Base-by-base conservation (phyloP, 1,140 invertebrate species). In the Bombus pyrosoma region DNA sequence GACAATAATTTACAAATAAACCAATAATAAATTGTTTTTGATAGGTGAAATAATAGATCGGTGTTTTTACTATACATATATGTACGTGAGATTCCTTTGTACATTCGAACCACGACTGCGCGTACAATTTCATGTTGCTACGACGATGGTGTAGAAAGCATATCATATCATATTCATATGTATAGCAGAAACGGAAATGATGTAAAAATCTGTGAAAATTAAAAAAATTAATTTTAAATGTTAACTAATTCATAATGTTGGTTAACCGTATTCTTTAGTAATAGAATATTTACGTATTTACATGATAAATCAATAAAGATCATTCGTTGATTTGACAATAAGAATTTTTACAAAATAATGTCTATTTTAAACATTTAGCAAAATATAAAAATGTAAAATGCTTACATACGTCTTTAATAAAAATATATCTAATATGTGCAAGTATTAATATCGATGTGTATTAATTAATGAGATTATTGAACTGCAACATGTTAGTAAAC, bases 401-500 rank as follows among this genome's bases (percentile, higher is more conserved):
- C 1, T 53, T 41, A 34, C 22, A 69, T 62, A 62, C 10, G 3
- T 10, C 3, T 75, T 34, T 53, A 75, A 75, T 32, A 62, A 37
- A 76, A 59, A 62, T 77, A 41, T 41, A 12, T n/a, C 5, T 71
- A 41, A n/a, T 41, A 41, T n/a, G 34, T 74, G 15, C 13, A 74
- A 74, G 22, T 80, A 25, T 28, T 32, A n/a, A 64, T 13, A 64
- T 64, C 1, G 13, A 64, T 64, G n/a, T 64, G 62, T n/a, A 64
- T 32, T n/a, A n/a, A 64, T 76, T 28, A 76, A 83, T 78, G 37
- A 83, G 10, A 77, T 77, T 77, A 62, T 69, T 69, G 28, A 69
- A 85, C 47, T 79, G 43, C 73, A 83, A 53, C 57, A 57, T 80
- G n/a, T 80, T 73, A 75, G 39, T 90, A 90, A 90, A 90, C 85